phyloP scores from a whole-genome alignment of 2,797 vertebrate species.

The Poecilia wingei region DNA sequence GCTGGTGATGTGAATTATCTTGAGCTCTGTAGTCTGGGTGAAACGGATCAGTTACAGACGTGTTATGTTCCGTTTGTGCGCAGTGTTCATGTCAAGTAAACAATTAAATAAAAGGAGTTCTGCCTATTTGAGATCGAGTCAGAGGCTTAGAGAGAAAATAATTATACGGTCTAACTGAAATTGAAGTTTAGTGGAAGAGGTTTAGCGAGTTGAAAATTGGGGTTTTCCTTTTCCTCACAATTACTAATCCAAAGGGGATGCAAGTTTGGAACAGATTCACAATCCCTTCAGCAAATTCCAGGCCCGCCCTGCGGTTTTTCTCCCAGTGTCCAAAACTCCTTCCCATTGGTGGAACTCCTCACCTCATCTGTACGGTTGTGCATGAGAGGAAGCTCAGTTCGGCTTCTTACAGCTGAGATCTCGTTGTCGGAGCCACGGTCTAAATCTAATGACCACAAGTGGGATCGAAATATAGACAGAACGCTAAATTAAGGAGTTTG shows the following conservation, averaged over 20 bases:
- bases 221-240: neutral
- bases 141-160: neutral
- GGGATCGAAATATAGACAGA: neutral
- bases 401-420: neutral
- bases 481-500: neutral
- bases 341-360: neutral
- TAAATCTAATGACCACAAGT: neutral
- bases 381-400: neutral
- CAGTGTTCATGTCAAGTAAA: no score
- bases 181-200: neutral
- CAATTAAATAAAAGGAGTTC: no score
- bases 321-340: neutral
- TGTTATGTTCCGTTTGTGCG: no score
- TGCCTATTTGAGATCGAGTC: neutral
- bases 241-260: neutral
- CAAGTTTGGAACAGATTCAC: neutral
- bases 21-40: no score
- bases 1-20: no score
- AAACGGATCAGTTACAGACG: no score
- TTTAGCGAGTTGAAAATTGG: neutral
- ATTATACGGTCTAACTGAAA: neutral
- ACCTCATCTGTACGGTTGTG: neutral
- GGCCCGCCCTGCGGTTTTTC: neutral
- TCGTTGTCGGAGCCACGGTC: neutral
- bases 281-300: neutral